phyloP scores from a whole-genome alignment of 2,797 vertebrate species.

The Halcyon smyrnensis region DNA sequence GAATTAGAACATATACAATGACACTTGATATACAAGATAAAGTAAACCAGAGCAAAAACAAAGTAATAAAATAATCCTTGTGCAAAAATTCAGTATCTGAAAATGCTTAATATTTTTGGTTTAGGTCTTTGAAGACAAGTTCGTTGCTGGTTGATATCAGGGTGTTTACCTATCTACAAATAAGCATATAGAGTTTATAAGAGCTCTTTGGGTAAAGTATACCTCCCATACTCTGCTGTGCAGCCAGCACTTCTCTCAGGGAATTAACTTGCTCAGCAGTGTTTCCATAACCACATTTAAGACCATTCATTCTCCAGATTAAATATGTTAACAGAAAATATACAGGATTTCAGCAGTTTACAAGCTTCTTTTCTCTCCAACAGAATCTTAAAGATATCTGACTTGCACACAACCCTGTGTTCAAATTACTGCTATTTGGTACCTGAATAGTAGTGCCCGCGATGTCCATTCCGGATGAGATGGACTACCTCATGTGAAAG shows the following conservation, averaged over 20 bases:
- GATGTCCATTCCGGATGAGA: background rate
- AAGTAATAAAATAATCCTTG: background rate
- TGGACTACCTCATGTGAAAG: accelerated
- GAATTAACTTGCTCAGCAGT: background rate
- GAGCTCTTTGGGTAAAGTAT: background rate
- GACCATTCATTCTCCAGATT: background rate
- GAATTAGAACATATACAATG: background rate
- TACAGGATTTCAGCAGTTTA: background rate
- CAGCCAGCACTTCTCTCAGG: background rate
- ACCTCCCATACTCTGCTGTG: background rate
- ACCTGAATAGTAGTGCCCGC: background rate
- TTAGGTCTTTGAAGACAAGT: background rate
- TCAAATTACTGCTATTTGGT: background rate
- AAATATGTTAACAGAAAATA: background rate
- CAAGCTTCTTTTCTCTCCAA: background rate
- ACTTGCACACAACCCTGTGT: background rate
- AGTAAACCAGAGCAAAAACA: background rate
- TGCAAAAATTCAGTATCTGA: background rate
- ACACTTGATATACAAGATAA: background rate
- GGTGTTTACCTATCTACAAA: background rate
- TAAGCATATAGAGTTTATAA: background rate
- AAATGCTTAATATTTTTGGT: background rate
- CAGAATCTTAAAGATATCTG: background rate
- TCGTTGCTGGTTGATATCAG: background rate
- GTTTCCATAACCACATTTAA: background rate